These are phyloP conservation scores for Ciconia nigra DNA, from an alignment of 2,797 vertebrate species.

Conservation along the genomic window DNA sequence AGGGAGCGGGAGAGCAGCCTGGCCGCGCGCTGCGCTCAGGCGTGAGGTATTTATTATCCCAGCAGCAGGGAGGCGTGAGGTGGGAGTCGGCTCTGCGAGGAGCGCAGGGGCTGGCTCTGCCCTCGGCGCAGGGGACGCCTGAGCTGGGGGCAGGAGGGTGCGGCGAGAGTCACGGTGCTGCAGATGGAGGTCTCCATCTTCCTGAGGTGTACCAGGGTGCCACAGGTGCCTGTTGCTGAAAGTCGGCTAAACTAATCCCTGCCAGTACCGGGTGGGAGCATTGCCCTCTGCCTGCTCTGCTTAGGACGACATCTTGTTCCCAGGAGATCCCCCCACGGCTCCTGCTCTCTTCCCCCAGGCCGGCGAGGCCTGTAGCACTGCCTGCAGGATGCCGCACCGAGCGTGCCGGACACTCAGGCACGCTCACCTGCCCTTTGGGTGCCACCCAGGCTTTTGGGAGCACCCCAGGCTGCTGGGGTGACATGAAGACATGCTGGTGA, in stretches of 20 bases:
- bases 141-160: not conserved
- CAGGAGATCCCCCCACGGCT: not conserved
- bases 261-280: not conserved
- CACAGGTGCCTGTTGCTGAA: not conserved
- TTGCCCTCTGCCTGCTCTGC: not conserved
- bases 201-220: not conserved
- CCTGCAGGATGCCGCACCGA: rapidly evolving
- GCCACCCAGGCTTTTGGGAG: not conserved
- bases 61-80: not conserved
- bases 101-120: not conserved
- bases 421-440: not conserved
- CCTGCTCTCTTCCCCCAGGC: not conserved
- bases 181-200: rapidly evolving
- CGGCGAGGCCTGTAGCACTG: not conserved
- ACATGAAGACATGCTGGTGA: not conserved
- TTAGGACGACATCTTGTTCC: not conserved
- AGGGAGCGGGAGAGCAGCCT: not conserved
- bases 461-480: not conserved
- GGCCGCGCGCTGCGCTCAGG: not conserved
- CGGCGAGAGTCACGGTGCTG: rapidly evolving
- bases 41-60: constrained; percentile 11
- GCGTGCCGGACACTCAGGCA: not conserved
- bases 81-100: not conserved
- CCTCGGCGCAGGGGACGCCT: not conserved
- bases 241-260: not conserved